Evolutionary conservation across 2,113 vertebrate genomes (phyloP), one percentile per base, ranked within the genome.

Genomic region (Stigmatopora nigra): DNA sequence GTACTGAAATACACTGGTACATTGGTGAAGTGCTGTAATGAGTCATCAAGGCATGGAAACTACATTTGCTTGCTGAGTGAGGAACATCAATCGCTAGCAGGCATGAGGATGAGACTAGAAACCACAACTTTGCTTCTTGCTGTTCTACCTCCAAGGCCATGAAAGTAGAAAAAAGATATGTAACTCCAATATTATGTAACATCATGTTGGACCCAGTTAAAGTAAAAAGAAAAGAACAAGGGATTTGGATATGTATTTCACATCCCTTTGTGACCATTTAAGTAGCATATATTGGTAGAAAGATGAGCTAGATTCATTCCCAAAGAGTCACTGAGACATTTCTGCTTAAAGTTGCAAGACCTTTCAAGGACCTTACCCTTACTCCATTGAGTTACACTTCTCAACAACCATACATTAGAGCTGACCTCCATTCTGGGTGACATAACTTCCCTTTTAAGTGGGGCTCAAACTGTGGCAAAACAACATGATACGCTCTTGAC

Each of bases 21-120:
- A 71, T 75, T 71, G 67, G 76, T 22, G 49, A 68, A 80, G 74
- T 36, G 74, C 77, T 73, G 82, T 85, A 88, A 83, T 85, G 76
- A 87, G 71, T 86, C 69, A 85, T 83, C 81, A 86, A 82, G 77
- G 81, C 85, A 79, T 82, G 81, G 71, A 84, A 81, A 85, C 73
- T 80, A 75, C 78, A 83, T 88, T 83, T 85, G 73, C 82, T 88
- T 74, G 78, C 72, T 71, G 74, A 83, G 75, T 82, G 76, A 80
- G 64, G 78, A 86, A 81, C 77, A 86, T 83, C 81, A 82, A 72
- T 73, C 8, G 72, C 85, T 76, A 78, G 73, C 76, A 77, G 80
- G 82, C 82, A 83, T 68, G 67, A 81, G 70, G 68, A 86, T 69
- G 74, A 82, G 80, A 77, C 65, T 83, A 72, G 74, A 78, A 78